phyloP scores from a whole-genome alignment of 2,797 vertebrate genomes.

The Spheniscus humboldti region DNA sequence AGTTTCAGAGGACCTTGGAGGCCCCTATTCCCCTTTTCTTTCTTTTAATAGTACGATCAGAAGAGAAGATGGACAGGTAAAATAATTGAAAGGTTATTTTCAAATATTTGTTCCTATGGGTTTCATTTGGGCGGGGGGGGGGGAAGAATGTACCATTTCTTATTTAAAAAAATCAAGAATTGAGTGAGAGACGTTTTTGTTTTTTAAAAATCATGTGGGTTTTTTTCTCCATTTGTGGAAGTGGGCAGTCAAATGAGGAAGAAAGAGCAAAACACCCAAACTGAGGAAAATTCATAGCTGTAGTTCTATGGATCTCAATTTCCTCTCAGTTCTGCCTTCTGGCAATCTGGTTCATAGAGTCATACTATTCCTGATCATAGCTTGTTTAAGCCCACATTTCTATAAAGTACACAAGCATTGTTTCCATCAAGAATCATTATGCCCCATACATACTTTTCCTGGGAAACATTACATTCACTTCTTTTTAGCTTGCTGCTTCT shows the following conservation, averaged over 20 bases:
- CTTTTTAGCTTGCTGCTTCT: not conserved
- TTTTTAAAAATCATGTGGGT: not conserved
- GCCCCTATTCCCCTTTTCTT: not conserved
- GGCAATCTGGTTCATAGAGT: not conserved
- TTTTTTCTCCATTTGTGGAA: not conserved
- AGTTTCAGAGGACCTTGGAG: not conserved
- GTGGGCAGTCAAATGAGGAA: not conserved
- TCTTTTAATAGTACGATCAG: not conserved
- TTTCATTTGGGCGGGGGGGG: not conserved
- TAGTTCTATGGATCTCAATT: not conserved
- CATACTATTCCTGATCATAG: not conserved
- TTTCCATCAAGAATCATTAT: not conserved
- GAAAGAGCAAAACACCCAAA: not conserved
- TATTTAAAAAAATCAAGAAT: not conserved
- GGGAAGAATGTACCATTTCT: not conserved
- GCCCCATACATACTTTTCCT: not conserved
- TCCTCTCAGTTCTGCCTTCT: not conserved
- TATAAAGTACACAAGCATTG: not conserved
- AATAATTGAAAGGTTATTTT: not conserved
- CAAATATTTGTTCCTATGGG: not conserved
- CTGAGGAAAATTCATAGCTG: not conserved
- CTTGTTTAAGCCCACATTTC: not conserved
- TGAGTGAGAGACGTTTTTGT: not conserved
- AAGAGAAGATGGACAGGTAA: not conserved
- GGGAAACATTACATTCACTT: not conserved